These are phyloP conservation scores for Platycheirus albimanus DNA, from an alignment of 2,888 invertebrate species.

Conservation along the genomic window DNA sequence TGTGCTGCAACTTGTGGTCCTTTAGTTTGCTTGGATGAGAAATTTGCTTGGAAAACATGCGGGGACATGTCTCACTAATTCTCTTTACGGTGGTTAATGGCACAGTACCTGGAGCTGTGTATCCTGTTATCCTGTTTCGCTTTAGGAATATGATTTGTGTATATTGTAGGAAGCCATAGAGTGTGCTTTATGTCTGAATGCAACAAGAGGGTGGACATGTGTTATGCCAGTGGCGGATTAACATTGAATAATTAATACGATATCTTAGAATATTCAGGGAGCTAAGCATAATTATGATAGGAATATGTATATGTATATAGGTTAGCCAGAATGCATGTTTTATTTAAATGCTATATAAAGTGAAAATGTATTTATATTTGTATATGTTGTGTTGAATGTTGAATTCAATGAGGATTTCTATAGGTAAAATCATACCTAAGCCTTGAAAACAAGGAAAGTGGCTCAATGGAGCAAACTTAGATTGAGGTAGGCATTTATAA, in stretches of 20 bases:
- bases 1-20: slow-evolving; percentile 9
- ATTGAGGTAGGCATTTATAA: too few species aligned
- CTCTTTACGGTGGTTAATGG: slow-evolving; percentile 69
- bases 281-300: not conserved
- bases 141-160: slow-evolving; percentile 61
- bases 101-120: slow-evolving; percentile 52
- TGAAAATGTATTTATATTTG: too few species aligned
- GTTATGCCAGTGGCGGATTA: slow-evolving; percentile 69
- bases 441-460: too few species aligned
- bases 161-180: not conserved
- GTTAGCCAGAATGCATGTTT: too few species aligned
- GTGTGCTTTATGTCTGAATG: slow-evolving; percentile 14
- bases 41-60: slow-evolving; percentile 63
- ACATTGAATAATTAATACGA: slow-evolving; percentile 70
- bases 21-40: slow-evolving; percentile 59
- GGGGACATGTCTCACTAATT: slow-evolving; percentile 68
- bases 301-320: too few species aligned
- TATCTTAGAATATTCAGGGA: slow-evolving; percentile 47
- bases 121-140: slow-evolving; percentile 53
- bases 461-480: too few species aligned
- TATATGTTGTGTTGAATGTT: too few species aligned
- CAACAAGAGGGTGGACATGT: slow-evolving; percentile 59
- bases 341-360: too few species aligned
- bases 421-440: too few species aligned
- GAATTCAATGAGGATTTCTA: too few species aligned